A percentile compares a stretch with the other conserved stretches of the same genome.
These are phyloP conservation scores for Sesia bembeciformis DNA, from an alignment of 2,888 invertebrate genomes.

Conservation along the genomic window DNA sequence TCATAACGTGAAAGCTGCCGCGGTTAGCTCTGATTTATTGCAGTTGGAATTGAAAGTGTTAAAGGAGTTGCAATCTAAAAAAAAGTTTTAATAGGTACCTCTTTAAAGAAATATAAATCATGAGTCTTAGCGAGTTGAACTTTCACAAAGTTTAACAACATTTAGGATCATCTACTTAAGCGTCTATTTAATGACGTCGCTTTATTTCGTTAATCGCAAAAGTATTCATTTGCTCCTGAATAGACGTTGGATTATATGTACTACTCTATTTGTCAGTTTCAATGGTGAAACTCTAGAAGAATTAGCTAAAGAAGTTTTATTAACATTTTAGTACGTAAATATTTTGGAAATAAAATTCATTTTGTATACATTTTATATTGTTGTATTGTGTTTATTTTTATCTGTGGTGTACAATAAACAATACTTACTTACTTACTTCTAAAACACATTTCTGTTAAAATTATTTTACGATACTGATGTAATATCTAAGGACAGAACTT, in stretches of 20 bases:
- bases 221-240: neutral
- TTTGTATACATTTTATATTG: too few relatives aligned
- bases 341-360: too few relatives aligned
- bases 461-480: too few relatives aligned
- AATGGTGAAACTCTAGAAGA: too few relatives aligned
- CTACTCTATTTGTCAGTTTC: neutral
- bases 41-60: conserved; percentile 70
- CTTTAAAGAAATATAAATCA: conserved; percentile 72
- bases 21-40: conserved; percentile 70
- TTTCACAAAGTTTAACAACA: conserved; percentile 54
- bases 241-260: neutral
- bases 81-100: conserved; percentile 73
- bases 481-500: too few relatives aligned
- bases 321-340: too few relatives aligned
- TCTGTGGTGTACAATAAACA: too few relatives aligned
- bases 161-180: conserved; percentile 55
- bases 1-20: conserved; percentile 71
- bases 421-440: too few relatives aligned
- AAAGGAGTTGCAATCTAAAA: conserved; percentile 70
- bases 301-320: too few relatives aligned
- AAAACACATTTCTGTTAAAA: too few relatives aligned
- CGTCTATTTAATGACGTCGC: conserved; percentile 53
- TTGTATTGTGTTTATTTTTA: too few relatives aligned
- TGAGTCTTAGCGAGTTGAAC: conserved; percentile 52
- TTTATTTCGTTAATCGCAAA: conserved; percentile 33